phyloP scores from a whole-genome alignment of 1,140 invertebrate genomes.

The Brachystomella parvula region DNA sequence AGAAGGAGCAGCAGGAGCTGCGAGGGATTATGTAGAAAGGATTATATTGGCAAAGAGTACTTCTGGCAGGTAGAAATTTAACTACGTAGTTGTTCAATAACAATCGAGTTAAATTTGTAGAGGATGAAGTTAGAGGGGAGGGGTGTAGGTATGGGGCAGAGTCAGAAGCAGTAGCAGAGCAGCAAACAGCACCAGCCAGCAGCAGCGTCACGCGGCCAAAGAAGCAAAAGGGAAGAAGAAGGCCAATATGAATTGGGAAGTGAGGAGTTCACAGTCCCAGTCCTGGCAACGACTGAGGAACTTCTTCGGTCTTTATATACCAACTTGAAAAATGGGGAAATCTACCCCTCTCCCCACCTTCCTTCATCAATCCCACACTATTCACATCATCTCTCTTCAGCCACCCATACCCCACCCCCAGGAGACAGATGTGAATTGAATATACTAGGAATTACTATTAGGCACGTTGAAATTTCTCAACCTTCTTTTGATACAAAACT shows the following conservation, averaged over 20 bases:
- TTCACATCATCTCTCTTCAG: too few relatives aligned
- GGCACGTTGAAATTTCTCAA: too few relatives aligned
- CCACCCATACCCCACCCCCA: too few relatives aligned
- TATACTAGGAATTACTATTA: too few relatives aligned
- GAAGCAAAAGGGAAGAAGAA: not conserved
- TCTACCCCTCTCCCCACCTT: not conserved
- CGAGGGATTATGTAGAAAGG: too few relatives aligned
- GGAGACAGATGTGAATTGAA: too few relatives aligned
- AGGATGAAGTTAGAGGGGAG: not conserved
- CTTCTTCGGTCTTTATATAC: slow-evolving; percentile 38
- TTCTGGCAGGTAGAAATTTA: not conserved
- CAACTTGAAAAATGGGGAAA: slow-evolving; percentile 12
- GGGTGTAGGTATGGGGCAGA: not conserved
- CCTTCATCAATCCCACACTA: too few relatives aligned
- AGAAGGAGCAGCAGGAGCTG: too few relatives aligned
- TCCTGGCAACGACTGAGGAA: slow-evolving; percentile 37
- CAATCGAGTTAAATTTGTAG: not conserved
- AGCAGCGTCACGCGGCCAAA: not conserved
- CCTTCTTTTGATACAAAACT: too few relatives aligned
- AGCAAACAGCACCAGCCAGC: not conserved
- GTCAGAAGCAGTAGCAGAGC: too few relatives aligned
- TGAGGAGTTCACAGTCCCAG: slow-evolving; percentile 31
- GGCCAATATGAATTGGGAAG: slow-evolving; percentile 31
- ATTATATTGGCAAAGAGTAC: not conserved
- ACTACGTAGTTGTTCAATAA: not conserved